phyloP scores from a whole-genome alignment of 2,113 vertebrate species.

The Puntigrus tetrazona region DNA sequence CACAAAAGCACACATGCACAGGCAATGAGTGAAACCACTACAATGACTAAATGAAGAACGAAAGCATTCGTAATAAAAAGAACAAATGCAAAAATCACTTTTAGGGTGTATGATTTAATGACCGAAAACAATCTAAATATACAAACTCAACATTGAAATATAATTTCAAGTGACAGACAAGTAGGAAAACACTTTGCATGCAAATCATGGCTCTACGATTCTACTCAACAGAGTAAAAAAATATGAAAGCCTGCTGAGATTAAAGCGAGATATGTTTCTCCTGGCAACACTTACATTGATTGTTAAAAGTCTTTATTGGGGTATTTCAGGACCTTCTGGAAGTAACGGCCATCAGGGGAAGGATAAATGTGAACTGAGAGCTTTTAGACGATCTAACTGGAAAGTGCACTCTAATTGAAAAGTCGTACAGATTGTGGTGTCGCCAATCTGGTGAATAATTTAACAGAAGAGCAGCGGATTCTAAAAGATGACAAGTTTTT shows the following conservation, averaged over 20 bases:
- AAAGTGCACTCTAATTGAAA: conserved; percentile 26
- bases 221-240: background rate
- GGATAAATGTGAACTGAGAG: conserved; percentile 24
- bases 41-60: conserved; percentile 10
- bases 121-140: conserved; percentile 12
- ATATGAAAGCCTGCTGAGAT: background rate
- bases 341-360: conserved; percentile 4
- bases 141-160: conserved; percentile 23
- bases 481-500: background rate
- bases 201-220: background rate
- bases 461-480: background rate
- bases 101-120: conserved; percentile 45
- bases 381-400: background rate
- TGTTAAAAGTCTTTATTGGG: conserved; percentile 2
- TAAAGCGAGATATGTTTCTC: background rate
- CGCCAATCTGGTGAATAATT: conserved; percentile 14
- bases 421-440: background rate
- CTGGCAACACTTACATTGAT: background rate
- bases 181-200: background rate
- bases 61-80: conserved; percentile 10
- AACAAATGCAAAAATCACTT: conserved; percentile 36
- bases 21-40: conserved; percentile 21
- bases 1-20: background rate
- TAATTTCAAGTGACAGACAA: background rate
- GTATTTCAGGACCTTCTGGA: background rate